Base-by-base conservation (phyloP, 2,797 vertebrate species). In the Brachyrhaphis roseni region DNA sequence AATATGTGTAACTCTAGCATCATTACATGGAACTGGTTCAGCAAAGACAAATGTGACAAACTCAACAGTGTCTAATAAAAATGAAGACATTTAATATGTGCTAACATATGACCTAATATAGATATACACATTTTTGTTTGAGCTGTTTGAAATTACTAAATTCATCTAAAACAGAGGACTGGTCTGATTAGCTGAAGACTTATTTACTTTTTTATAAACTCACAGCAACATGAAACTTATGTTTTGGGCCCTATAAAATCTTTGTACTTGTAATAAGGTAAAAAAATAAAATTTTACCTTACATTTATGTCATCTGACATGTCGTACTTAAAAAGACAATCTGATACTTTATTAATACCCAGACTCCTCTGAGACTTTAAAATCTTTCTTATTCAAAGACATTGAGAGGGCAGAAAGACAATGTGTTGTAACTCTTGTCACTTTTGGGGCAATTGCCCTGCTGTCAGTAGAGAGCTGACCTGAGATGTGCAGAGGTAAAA, bases 401-500 rank as follows among this genome's bases (percentile, higher is more conserved):
- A 34, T 45, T 43, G 34, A 75, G 45, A 78, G 57, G 81, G 45
- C 70, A 87, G 55, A 43, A n/a, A 87, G 74, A 82, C 77, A 81
- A 43, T 76, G 70, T 62, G 59, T 71, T 75, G 73, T 66, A 66
- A 64, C 43, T 72, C n/a, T 46, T 62, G 75, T 84, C 11, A 26
- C 79, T 90, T 86, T 82, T 78, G 26, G 57, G 75, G 66, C 26
- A 49, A 78, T 92, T 85, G 82, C 85, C 82, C 85, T 46, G 47
- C 84, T 91, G 90, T 91, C 90, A 91, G 43, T 72, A 66, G 79
- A 89, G 86, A 89, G 75, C 75, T 90, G 86, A 91, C 90, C 89
- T 84, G 64, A 90, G 78, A 86, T 76, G 77, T 84, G 82, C 57
- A 68, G 76, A 80, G 74, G 81, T 82, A 80, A 85, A 57, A 86